Percentiles rank a stretch among this genome's conserved stretches.
Evolutionary conservation across 2,113 vertebrate genomes (phyloP).

Genomic region (Nothocercus nigrocapillus): DNA sequence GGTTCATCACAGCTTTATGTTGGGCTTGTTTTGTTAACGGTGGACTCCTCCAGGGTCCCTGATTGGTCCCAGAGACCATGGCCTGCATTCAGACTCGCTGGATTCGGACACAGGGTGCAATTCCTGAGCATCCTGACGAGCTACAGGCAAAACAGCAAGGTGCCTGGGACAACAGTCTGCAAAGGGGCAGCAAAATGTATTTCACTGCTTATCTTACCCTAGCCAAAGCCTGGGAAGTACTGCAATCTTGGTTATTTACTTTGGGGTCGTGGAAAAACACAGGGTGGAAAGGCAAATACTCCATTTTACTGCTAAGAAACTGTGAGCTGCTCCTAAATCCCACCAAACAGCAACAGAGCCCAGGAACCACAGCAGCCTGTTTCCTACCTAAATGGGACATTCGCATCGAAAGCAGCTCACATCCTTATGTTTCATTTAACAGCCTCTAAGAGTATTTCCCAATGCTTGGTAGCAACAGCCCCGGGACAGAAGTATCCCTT

Average conservation of each 20-base stretch:
- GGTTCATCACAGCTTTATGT: accelerated
- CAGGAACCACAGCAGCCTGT: background rate
- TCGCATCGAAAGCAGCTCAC: background rate
- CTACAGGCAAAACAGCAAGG: background rate
- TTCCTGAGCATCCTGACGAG: background rate
- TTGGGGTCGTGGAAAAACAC: background rate
- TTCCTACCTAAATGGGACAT: background rate
- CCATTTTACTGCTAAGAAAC: background rate
- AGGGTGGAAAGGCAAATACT: background rate
- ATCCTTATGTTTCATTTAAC: background rate
- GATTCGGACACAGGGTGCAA: background rate
- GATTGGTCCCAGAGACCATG: background rate
- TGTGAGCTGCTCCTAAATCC: background rate
- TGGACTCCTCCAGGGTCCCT: accelerated
- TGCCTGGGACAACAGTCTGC: background rate
- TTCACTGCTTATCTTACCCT: background rate
- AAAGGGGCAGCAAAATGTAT: background rate
- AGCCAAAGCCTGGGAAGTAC: background rate
- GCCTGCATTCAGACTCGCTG: background rate
- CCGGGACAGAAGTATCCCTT: background rate
- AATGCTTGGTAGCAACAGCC: background rate
- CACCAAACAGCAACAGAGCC: background rate
- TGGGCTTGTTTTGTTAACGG: background rate
- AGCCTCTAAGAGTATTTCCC: background rate
- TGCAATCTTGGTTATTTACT: background rate